Conservation (phyloP, 2,888 invertebrate genomes). For the Pocota personata region DNA sequence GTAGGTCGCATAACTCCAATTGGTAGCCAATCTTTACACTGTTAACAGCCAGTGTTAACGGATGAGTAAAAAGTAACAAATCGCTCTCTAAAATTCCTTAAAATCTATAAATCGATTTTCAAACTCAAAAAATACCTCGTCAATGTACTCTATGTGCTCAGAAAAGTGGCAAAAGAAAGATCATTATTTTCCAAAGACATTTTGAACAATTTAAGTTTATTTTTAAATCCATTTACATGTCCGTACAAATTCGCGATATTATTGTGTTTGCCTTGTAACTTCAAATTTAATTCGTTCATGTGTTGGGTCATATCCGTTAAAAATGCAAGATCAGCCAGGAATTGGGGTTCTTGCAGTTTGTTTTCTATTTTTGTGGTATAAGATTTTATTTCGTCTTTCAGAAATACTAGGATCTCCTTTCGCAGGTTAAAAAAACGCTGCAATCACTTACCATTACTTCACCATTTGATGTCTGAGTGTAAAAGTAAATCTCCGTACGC, state of each 20-base stretch:
- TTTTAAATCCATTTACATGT: constrained; percentile 9
- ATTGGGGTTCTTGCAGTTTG: background rate
- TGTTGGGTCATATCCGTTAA: constrained; percentile 25
- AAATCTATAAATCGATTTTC: constrained; percentile 8
- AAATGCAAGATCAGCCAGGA: constrained; percentile 15
- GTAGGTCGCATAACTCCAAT: background rate
- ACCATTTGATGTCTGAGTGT: constrained; percentile 15
- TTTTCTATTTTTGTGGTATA: constrained; percentile 5
- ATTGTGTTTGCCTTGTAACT: constrained; percentile 21
- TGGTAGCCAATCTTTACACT: constrained; percentile 9
- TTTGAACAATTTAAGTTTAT: constrained; percentile 16
- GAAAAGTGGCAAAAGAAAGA: constrained; percentile 14
- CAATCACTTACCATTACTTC: constrained; percentile 19
- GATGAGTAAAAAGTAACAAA: constrained; percentile 3
- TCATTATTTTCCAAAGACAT: constrained; percentile 1
- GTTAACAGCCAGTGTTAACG: background rate
- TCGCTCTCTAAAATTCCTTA: background rate
- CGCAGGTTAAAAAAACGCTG: constrained; percentile 6
- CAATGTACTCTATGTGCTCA: constrained; percentile 2
- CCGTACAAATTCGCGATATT: constrained; percentile 19
- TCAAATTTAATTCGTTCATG: constrained; percentile 16
- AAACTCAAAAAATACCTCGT: constrained; percentile 18
- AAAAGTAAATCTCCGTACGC: no score
- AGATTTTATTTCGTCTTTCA: background rate
- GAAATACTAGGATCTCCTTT: no score